These are phyloP conservation scores for Nothoprocta pentlandii DNA, from an alignment of 2,113 vertebrate genomes.

Conservation along the genomic window DNA sequence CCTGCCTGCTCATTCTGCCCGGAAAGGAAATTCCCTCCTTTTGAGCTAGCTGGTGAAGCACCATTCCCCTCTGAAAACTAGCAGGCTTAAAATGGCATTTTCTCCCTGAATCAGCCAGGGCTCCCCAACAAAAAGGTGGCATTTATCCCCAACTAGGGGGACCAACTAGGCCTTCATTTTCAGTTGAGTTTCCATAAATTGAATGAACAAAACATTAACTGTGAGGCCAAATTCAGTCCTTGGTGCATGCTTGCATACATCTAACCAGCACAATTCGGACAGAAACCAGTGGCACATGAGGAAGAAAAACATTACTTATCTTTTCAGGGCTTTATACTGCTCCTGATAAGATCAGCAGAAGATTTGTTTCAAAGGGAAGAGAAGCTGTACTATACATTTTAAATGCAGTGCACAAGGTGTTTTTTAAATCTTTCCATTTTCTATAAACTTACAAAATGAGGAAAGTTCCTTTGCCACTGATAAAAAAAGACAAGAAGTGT, in stretches of 20 bases:
- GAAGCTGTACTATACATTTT: slow-evolving; percentile 5
- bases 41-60: neutral
- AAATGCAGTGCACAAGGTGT: neutral
- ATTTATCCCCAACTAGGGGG: too few relatives aligned
- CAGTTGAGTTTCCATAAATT: neutral
- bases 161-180: neutral
- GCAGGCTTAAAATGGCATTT: neutral
- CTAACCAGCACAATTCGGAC: neutral
- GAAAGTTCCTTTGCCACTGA: neutral
- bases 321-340: neutral
- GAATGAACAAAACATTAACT: neutral
- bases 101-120: neutral
- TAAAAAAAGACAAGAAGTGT: neutral
- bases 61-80: neutral
- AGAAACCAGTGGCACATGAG: neutral
- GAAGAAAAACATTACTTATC: neutral
- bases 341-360: slow-evolving; percentile 18
- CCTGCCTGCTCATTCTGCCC: neutral
- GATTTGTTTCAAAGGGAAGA: slow-evolving; percentile 35
- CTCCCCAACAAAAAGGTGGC: neutral
- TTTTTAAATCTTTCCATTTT: neutral
- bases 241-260: neutral
- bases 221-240: neutral
- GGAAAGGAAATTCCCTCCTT: slow-evolving; percentile 34
- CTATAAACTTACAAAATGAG: slow-evolving; percentile 15